These are phyloP conservation scores for Gasterosteus nipponicus DNA, from an alignment of 2,113 vertebrate species.

Conservation along the genomic window DNA sequence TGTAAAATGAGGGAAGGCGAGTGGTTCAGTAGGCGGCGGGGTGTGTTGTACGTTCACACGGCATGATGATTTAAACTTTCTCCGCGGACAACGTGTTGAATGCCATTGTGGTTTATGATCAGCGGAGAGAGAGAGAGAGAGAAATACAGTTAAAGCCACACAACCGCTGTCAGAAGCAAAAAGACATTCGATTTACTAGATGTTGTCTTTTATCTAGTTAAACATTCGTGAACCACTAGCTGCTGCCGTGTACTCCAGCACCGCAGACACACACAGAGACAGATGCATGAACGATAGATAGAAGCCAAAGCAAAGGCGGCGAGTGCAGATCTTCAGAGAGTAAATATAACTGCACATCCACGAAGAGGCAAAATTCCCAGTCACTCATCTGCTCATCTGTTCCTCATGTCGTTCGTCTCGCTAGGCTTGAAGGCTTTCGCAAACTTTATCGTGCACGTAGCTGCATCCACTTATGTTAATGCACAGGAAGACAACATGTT, in stretches of 20 bases:
- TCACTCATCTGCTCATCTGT: background rate
- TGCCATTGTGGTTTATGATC: slow-evolving; percentile 13
- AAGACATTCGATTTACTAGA: background rate
- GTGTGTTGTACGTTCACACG: background rate
- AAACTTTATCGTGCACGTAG: background rate
- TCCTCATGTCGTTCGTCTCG: slow-evolving; percentile 10
- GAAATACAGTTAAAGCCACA: slow-evolving; percentile 7
- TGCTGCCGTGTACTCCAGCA: background rate
- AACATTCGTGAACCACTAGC: background rate
- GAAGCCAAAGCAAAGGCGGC: background rate
- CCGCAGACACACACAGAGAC: background rate
- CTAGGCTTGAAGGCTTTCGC: background rate
- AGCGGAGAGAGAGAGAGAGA: slow-evolving; percentile 18
- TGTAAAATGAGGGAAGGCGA: slow-evolving; percentile 17
- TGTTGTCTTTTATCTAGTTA: background rate
- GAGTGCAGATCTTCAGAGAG: background rate
- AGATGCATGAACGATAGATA: slow-evolving; percentile 4
- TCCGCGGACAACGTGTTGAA: background rate
- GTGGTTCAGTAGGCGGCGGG: slow-evolving; percentile 12
- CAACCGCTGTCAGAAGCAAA: background rate
- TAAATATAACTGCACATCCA: slow-evolving; percentile 1
- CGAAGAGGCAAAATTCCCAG: background rate
- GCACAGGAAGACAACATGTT: slow-evolving; percentile 42
- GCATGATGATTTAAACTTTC: slow-evolving; percentile 16
- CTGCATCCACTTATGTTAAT: slow-evolving; percentile 13